Conservation (phyloP, 1,140 invertebrate genomes). For the Maniola jurtina region DNA sequence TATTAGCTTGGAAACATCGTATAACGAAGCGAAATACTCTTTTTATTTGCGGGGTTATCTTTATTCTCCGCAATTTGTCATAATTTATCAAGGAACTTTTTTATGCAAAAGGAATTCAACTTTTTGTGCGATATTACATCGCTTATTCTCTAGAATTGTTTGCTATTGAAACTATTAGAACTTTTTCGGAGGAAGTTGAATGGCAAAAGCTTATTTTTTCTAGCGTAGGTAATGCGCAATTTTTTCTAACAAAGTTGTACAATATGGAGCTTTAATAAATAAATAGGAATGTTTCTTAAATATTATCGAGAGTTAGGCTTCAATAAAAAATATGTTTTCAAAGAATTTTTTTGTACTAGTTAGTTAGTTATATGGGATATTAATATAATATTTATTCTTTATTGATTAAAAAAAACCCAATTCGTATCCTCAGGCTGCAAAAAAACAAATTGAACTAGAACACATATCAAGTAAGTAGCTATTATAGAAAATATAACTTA, state of each 20-base stretch:
- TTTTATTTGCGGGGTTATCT: conserved; percentile 15
- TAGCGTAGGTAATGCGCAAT: background rate
- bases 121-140: conserved; percentile 20
- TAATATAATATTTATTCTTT: too few relatives aligned
- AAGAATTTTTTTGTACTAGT: too few relatives aligned
- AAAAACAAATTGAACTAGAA: too few relatives aligned
- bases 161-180: conserved; percentile 26
- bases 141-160: conserved; percentile 17
- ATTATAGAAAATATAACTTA: too few relatives aligned
- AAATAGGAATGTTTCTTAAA: too few relatives aligned
- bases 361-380: too few relatives aligned
- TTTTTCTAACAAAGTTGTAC: background rate
- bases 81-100: conserved; percentile 29
- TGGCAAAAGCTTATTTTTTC: conserved; percentile 7
- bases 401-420: too few relatives aligned
- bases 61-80: conserved; percentile 16
- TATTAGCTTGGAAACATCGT: conserved; percentile 3
- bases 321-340: too few relatives aligned
- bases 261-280: too few relatives aligned
- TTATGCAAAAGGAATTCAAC: conserved; percentile 24
- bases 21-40: conserved; percentile 18
- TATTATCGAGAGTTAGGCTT: too few relatives aligned
- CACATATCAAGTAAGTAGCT: too few relatives aligned
- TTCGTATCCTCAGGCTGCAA: too few relatives aligned
- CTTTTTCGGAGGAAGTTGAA: conserved; percentile 13